Evolutionary conservation across 2,797 vertebrate genomes (phyloP).

Genomic region (Cyprinodon diabolis): DNA sequence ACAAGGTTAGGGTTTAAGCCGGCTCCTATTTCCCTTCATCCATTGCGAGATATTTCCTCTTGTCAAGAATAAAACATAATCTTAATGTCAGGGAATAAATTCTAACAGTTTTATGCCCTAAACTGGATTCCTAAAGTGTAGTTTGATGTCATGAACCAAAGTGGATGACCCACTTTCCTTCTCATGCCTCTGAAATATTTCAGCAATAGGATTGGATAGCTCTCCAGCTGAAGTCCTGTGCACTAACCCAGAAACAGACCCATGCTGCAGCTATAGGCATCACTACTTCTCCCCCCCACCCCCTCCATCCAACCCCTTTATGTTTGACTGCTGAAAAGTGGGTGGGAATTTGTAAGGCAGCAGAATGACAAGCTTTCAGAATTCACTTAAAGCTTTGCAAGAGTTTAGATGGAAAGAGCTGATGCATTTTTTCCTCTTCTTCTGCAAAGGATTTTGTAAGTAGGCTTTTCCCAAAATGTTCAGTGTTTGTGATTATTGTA

Average conservation of each 20-base stretch:
- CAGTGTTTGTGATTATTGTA: conserved; percentile 7
- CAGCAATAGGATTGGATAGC: conserved; percentile 79
- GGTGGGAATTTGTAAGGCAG: conserved; percentile 72
- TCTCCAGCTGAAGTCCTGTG: conserved; percentile 78
- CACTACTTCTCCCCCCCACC: conserved; percentile 39
- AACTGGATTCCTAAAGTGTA: conserved; percentile 78
- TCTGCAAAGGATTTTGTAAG: conserved; percentile 69
- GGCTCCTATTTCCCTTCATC: conserved; percentile 20
- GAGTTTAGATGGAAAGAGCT: conserved; percentile 52
- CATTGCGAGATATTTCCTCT: conserved; percentile 5
- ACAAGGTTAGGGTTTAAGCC: conserved; percentile 36
- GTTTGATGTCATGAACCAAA: conserved; percentile 76
- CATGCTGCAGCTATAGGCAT: conserved; percentile 75
- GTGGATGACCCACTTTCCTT: conserved; percentile 80
- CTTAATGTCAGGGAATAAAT: conserved; percentile 55
- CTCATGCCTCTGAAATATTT: conserved; percentile 78
- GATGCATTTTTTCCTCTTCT: conserved; percentile 26
- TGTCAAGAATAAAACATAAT: conserved; percentile 26
- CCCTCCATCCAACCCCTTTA: conserved; percentile 38
- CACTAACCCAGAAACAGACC: conserved; percentile 81
- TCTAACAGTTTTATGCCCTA: conserved; percentile 68
- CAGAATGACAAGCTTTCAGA: conserved; percentile 68
- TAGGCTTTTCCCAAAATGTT: conserved; percentile 49
- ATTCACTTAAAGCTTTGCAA: conserved; percentile 66
- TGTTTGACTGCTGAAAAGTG: conserved; percentile 74